Base-by-base conservation (phyloP, 2,888 invertebrate species). In the Campopleginae sp. region DNA sequence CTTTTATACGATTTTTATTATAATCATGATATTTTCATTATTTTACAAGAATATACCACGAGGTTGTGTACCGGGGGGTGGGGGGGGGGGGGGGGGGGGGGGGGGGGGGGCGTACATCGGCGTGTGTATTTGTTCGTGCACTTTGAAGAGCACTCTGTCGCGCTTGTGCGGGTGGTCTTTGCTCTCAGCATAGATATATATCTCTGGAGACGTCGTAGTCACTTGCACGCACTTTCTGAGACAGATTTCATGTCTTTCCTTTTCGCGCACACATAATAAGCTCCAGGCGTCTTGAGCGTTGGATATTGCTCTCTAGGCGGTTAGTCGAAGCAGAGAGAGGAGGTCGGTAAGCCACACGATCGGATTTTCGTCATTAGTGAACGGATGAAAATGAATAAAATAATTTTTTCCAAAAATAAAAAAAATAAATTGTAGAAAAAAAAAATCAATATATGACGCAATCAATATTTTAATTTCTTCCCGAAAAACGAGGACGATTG, bases 291-390 rank as follows among this genome's bases (percentile, higher is more conserved):
- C 70, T 8, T 31, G 31, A 23, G 14, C 44, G 58, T 31, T 74
- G 61, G 58, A 74, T 74, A 46, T 58, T 72, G 31, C 65, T 76
- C 48, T 77, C 76, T 42, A 10, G 17, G 27, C 51, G 51, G 51
- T 44, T 71, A 71, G 42, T 68, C 68, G 44, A 46, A 68, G 46
- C 6, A 17, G 68, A 44, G 68, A 17, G 68, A 44, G 68, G 23
- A 44, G 54, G 54, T 51, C 33, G 71, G 51, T 48, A 71, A 71
- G 38, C n/a, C 51, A 27, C 51, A 51, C 48, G 71, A 38, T 33
- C 51, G 54, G 71, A 19, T 42, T 58, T 38, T 44, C 27, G 63
- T 63, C 75, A 31, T 31, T 31, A 75, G 46, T 75, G 46, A 42
- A 58, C 58, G 23, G 42, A 58, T 0, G 10, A 38, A 38, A 38